Percentiles rank a stretch among this genome's conserved stretches.
Evolutionary conservation across 2,797 vertebrate genomes (phyloP).

Genomic region (Pseudocheirus occidentalis): DNA sequence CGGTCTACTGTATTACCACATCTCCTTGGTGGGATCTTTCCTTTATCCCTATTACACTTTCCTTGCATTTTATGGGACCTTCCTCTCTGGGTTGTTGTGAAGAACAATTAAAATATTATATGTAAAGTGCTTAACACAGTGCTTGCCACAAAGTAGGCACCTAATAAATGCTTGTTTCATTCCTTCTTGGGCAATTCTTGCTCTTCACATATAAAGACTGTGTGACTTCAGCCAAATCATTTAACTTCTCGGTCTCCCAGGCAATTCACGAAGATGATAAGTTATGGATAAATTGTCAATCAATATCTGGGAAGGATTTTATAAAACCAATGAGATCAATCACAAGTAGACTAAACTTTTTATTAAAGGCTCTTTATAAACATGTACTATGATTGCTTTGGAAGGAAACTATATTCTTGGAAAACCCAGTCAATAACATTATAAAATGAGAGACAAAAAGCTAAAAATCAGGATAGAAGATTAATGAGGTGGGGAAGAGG

Average conservation of each 20-base stretch:
- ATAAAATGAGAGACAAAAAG: not conserved
- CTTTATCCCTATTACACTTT: not conserved
- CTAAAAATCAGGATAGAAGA: not conserved
- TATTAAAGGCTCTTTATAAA: not conserved
- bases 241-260: not conserved
- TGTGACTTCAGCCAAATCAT: not conserved
- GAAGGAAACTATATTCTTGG: not conserved
- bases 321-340: not conserved
- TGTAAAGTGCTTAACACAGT: not conserved
- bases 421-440: not conserved
- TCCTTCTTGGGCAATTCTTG: not conserved
- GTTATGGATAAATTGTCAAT: not conserved
- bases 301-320: not conserved
- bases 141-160: not conserved
- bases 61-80: not conserved
- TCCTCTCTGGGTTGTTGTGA: not conserved
- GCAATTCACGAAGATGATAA: not conserved
- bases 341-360: not conserved
- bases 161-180: not conserved
- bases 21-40: not conserved
- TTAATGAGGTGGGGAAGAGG: not conserved
- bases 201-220: not conserved
- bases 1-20: not conserved
- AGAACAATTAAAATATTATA: no score
- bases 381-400: not conserved